phyloP scores from a whole-genome alignment of 2,113 vertebrate species.

The Brachyhypopomus gauderio region DNA sequence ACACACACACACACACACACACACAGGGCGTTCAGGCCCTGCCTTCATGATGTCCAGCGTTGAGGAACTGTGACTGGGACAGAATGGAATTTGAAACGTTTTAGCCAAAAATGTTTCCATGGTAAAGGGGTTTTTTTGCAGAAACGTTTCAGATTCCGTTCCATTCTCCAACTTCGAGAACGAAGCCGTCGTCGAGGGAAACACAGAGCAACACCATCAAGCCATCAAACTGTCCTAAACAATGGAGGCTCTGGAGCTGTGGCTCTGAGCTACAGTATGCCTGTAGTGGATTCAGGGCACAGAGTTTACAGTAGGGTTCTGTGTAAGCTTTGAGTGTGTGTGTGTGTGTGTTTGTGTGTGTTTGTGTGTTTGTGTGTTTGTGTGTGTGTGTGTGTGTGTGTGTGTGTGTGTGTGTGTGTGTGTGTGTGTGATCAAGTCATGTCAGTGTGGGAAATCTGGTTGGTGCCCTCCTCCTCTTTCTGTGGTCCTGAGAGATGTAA shows the following conservation, averaged over 20 bases:
- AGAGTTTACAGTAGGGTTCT: not conserved
- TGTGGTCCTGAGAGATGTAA: slow-evolving; percentile 3
- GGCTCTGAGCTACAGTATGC: not conserved
- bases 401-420: slow-evolving; percentile 3
- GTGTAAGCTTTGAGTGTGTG: not conserved
- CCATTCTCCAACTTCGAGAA: slow-evolving; percentile 69
- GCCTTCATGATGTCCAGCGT: no score
- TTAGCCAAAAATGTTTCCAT: slow-evolving; percentile 85
- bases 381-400: slow-evolving; percentile 2
- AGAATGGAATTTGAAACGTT: slow-evolving; percentile 85
- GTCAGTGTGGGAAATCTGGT: slow-evolving; percentile 44
- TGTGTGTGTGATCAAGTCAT: slow-evolving; percentile 25
- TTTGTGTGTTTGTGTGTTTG: slow-evolving; percentile 8
- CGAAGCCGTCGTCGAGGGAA: not conserved
- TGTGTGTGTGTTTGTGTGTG: not conserved
- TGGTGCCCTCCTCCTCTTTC: not conserved
- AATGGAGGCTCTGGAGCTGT: not conserved
- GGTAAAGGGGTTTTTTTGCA: slow-evolving; percentile 84
- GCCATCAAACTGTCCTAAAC: no score
- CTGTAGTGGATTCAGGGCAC: not conserved
- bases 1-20: slow-evolving; percentile 13
- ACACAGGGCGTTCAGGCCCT: not conserved
- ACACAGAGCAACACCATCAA: not conserved
- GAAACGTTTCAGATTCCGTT: slow-evolving; percentile 87
- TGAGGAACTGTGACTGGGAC: slow-evolving; percentile 63